Base-by-base conservation (phyloP, 92 coral and sea anemone species). In the Paragorgia papillata region DNA sequence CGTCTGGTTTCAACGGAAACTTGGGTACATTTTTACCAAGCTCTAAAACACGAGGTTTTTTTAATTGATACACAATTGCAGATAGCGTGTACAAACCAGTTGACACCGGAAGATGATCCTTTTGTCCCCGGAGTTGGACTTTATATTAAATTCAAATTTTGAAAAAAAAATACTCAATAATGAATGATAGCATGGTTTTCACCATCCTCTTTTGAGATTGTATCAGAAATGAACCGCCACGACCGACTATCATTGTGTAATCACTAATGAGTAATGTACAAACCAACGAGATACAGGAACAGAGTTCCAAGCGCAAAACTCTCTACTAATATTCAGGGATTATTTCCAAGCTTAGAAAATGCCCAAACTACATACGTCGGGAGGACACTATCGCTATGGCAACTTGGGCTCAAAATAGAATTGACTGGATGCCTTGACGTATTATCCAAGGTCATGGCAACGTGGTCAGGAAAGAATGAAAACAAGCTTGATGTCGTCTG, bases 361-460 rank as follows among this genome's bases (percentile, higher is more conserved):
- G 43, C 43, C 43, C 43, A 37, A 37, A 37, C 43, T 37, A 10
- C 43, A 37, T 37, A 4, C 10, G 4, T 10, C 43, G 6, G 6
- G 4, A 10, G 58, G 3, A 51, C 58, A 22, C 7, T 22, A 22
- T 56, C 22, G 62, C 62, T 56, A 56, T 56, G 15, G 17, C 62
- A 51, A 51, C 58, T 7, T 9, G 5, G 30, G 30, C 33, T 14
- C 1, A 22, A 56, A 56, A 56, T 56, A 56, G 28, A 56, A 56
- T 56, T 15, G 62, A 13, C 62, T 28, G 30, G 75, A 34, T 64
- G 29, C 68, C 68, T 62, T 19, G 68, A 62, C 68, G 24, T 2
- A 21, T 8, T 29, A 0, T 7, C 24, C 75, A 68, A 44, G 59
- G 75, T 46, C 75, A 49, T 68, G 18, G 75, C 75, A 68, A 68